A percentile compares a stretch with the other conserved stretches of the same genome.
Evolutionary conservation across 2,888 invertebrate genomes (phyloP).

Genomic region (Aphrophora alni): DNA sequence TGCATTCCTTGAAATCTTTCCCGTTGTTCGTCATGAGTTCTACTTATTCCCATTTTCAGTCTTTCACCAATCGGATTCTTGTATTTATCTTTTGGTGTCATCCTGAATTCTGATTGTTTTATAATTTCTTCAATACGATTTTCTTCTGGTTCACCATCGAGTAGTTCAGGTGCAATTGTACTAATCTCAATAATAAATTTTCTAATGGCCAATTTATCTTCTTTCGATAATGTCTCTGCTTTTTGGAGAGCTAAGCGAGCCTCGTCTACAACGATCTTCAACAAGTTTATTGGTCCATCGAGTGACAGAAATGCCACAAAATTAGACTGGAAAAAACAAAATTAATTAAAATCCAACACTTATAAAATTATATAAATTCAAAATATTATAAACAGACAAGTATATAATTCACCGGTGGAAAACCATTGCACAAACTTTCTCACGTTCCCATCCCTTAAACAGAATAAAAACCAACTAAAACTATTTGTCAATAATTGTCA

Average conservation of each 20-base stretch:
- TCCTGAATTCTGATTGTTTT: neutral
- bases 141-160: neutral
- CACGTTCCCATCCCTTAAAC: no score
- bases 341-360: no score
- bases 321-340: neutral
- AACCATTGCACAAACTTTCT: no score
- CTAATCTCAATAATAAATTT: neutral
- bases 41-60: neutral
- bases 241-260: neutral
- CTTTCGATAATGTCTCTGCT: neutral
- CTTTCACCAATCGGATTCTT: neutral
- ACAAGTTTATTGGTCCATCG: neutral
- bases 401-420: no score
- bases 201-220: neutral
- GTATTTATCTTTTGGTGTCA: neutral
- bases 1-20: neutral
- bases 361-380: no score
- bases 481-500: no score
- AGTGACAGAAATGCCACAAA: neutral
- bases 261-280: neutral
- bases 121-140: neutral
- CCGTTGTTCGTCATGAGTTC: neutral
- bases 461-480: no score
- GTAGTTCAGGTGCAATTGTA: neutral
- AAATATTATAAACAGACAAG: no score